Percentiles rank a stretch among this genome's conserved stretches.
Evolutionary conservation across 1,140 invertebrate species (phyloP).

Genomic region (Drosophila lacertosa): DNA sequence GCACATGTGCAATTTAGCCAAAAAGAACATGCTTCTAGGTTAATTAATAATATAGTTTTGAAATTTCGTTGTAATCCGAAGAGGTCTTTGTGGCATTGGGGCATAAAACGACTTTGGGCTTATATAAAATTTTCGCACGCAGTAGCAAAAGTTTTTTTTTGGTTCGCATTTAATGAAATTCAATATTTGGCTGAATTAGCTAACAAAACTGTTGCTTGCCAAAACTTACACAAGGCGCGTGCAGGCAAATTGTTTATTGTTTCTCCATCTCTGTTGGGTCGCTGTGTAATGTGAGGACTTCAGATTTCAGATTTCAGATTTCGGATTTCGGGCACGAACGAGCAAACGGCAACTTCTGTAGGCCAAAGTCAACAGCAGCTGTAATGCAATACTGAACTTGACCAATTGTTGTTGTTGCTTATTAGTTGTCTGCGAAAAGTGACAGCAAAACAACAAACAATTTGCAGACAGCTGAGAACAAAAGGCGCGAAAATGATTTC

Average conservation of each 20-base stretch:
- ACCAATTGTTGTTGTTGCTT: slow-evolving; percentile 15
- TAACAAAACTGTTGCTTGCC: slow-evolving; percentile 29
- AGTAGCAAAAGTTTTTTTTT: slow-evolving; percentile 22
- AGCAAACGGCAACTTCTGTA: slow-evolving; percentile 33
- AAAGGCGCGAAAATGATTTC: slow-evolving; percentile 46
- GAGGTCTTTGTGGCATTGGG: slow-evolving; percentile 9
- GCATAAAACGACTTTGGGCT: slow-evolving; percentile 13
- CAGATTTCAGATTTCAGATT: slow-evolving; percentile 23
- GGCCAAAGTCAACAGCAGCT: slow-evolving; percentile 43
- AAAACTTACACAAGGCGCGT: slow-evolving; percentile 18
- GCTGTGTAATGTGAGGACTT: slow-evolving; percentile 29
- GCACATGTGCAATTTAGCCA: too few relatives aligned
- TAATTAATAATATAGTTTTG: too few relatives aligned
- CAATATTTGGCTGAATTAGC: slow-evolving; percentile 34
- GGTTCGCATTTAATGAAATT: slow-evolving; percentile 42
- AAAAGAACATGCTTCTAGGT: too few relatives aligned
- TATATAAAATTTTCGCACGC: slow-evolving; percentile 40
- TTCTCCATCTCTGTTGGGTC: slow-evolving; percentile 7
- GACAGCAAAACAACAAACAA: slow-evolving; percentile 69
- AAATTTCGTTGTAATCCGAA: slow-evolving; percentile 31
- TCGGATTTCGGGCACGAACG: slow-evolving; percentile 37
- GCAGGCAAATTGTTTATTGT: slow-evolving; percentile 38
- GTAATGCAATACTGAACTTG: slow-evolving; percentile 46
- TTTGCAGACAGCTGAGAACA: slow-evolving; percentile 46
- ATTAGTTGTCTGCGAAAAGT: slow-evolving; percentile 46